phyloP scores from a whole-genome alignment of 2,888 invertebrate species.

The Mesorhabditis spiculigera region DNA sequence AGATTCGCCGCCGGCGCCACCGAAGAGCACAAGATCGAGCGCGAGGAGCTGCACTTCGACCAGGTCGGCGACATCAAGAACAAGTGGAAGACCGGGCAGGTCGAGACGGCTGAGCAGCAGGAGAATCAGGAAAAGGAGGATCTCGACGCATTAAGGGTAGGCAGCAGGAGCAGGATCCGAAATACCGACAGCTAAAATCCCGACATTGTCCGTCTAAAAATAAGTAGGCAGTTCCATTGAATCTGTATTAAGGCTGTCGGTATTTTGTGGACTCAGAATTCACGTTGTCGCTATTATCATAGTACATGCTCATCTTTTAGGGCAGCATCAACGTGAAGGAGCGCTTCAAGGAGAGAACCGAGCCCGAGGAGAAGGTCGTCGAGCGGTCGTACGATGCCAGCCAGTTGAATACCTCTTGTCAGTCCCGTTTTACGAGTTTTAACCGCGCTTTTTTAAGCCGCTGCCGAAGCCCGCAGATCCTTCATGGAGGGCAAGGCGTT shows the following conservation, averaged over 20 bases:
- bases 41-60: conserved; percentile 41
- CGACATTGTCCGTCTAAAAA: too few species aligned
- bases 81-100: conserved; percentile 58
- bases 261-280: too few species aligned
- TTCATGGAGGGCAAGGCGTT: conserved; percentile 55
- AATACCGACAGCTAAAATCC: too few species aligned
- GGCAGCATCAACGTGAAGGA: conserved; percentile 51
- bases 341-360: conserved; percentile 51
- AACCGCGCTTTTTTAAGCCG: conserved; percentile 27
- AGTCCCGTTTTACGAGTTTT: conserved; percentile 12
- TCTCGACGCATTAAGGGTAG: conserved; percentile 53
- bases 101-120: conserved; percentile 51
- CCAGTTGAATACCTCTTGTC: conserved; percentile 52
- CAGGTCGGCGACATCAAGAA: conserved; percentile 55
- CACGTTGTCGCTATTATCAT: background rate
- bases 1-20: conserved; percentile 45
- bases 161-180: background rate
- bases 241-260: too few species aligned
- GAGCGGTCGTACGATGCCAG: conserved; percentile 46
- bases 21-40: conserved; percentile 31
- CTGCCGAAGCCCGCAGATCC: conserved; percentile 52
- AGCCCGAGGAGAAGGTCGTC: conserved; percentile 26
- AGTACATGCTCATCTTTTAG: conserved; percentile 14
- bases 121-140: conserved; percentile 48
- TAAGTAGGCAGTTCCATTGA: too few species aligned